Evolutionary conservation across 2,888 invertebrate species (phyloP).

Genomic region (Lamproptera curius): DNA sequence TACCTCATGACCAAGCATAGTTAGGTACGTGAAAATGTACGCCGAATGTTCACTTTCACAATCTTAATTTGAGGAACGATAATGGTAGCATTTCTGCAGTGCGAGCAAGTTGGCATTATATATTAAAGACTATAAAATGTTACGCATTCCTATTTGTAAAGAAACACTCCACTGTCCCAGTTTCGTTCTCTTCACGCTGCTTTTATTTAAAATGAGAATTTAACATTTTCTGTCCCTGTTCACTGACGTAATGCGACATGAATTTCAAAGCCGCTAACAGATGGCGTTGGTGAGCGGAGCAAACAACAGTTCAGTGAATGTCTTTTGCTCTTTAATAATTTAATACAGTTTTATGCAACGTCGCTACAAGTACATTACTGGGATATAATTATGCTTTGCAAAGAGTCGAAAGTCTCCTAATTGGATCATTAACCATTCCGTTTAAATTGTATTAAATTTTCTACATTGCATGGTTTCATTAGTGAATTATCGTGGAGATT

Average conservation of each 20-base stretch:
- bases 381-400: too few relatives aligned
- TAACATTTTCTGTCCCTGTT: constrained; percentile 6
- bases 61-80: neutral
- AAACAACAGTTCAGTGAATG: too few relatives aligned
- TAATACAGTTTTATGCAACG: too few relatives aligned
- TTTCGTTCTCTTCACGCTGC: constrained; percentile 14
- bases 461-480: too few relatives aligned
- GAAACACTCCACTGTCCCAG: constrained; percentile 17
- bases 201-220: constrained; percentile 17
- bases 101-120: constrained; percentile 1
- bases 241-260: constrained; percentile 1
- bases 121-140: constrained; percentile 14
- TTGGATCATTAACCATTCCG: too few relatives aligned
- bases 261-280: neutral
- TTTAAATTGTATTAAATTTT: too few relatives aligned
- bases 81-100: neutral
- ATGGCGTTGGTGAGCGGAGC: neutral
- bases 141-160: constrained; percentile 17
- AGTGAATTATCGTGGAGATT: too few relatives aligned
- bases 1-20: too few relatives aligned
- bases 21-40: too few relatives aligned
- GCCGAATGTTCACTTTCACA: neutral
- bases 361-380: too few relatives aligned
- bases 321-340: too few relatives aligned
- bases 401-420: too few relatives aligned